phyloP scores from a whole-genome alignment of 2,113 vertebrate species.

The Sinocyclocheilus grahami region DNA sequence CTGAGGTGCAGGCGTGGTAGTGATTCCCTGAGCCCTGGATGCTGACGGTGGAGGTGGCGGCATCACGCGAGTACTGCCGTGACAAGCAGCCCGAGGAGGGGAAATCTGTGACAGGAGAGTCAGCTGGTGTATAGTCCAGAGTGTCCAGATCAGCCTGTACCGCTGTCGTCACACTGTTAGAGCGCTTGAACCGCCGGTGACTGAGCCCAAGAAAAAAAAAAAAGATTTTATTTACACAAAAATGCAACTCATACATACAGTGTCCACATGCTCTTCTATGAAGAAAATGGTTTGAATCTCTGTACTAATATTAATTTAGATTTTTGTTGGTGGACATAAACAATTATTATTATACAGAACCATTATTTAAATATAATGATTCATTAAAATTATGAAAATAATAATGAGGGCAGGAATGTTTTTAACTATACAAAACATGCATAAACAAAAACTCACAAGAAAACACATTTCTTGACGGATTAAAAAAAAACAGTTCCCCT shows the following conservation, averaged over 20 bases:
- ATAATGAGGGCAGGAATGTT: too few species aligned
- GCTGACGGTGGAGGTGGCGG: slow-evolving; percentile 92
- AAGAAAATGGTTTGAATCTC: not conserved
- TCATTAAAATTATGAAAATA: too few species aligned
- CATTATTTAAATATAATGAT: too few species aligned
- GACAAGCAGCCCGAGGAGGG: slow-evolving; percentile 76
- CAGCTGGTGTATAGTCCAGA: slow-evolving; percentile 84
- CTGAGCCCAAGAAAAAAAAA: slow-evolving; percentile 65
- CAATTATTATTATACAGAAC: too few species aligned
- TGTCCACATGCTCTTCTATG: not conserved
- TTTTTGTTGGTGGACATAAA: not conserved
- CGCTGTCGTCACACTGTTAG: slow-evolving; percentile 95
- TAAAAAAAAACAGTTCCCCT: too few species aligned
- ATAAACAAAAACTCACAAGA: too few species aligned
- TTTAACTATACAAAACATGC: too few species aligned
- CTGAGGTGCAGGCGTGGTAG: slow-evolving; percentile 93
- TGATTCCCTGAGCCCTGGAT: slow-evolving; percentile 98
- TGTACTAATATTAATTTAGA: not conserved
- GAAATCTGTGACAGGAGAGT: slow-evolving; percentile 82
- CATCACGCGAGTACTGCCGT: slow-evolving; percentile 91
- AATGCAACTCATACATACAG: too few species aligned
- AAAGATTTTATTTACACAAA: too few species aligned
- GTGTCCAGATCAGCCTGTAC: slow-evolving; percentile 97
- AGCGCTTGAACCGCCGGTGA: slow-evolving; percentile 91
- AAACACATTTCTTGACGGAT: too few species aligned